Evolutionary conservation across 2,797 vertebrate species (phyloP).

Genomic region (Alauda arvensis): DNA sequence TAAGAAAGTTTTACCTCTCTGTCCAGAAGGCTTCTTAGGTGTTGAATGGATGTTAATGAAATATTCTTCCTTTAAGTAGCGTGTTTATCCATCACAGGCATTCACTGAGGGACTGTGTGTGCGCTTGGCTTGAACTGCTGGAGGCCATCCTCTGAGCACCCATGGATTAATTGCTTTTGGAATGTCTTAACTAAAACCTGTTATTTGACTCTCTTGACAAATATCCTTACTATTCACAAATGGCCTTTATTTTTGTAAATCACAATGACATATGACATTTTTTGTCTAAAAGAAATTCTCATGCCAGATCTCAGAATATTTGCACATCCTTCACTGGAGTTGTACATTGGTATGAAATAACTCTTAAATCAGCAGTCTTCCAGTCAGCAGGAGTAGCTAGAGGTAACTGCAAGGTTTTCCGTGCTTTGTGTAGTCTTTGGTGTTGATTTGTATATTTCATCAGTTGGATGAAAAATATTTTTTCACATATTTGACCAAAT

Average conservation of each 20-base stretch:
- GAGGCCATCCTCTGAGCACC: constrained; percentile 8
- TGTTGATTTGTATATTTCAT: background rate
- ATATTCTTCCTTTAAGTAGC: background rate
- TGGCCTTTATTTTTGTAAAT: constrained; percentile 38
- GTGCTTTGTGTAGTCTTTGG: background rate
- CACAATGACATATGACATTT: background rate
- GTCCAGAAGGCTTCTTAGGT: background rate
- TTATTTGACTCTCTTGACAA: constrained; percentile 23
- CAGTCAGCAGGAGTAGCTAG: background rate
- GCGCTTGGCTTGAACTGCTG: constrained; percentile 27
- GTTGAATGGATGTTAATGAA: background rate
- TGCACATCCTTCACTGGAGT: background rate
- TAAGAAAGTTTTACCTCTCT: background rate
- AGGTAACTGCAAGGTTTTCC: background rate
- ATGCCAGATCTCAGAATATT: background rate
- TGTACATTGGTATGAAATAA: background rate
- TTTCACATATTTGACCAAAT: background rate
- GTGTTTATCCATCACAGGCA: background rate
- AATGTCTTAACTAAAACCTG: constrained; percentile 26
- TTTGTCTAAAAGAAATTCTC: background rate
- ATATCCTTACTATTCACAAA: constrained; percentile 3
- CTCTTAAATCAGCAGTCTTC: background rate
- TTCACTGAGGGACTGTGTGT: background rate
- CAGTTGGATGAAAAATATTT: background rate
- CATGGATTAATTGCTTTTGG: constrained; percentile 36